Evolutionary conservation across 2,113 vertebrate genomes (phyloP).

Genomic region (Corythornis madagascariensis): DNA sequence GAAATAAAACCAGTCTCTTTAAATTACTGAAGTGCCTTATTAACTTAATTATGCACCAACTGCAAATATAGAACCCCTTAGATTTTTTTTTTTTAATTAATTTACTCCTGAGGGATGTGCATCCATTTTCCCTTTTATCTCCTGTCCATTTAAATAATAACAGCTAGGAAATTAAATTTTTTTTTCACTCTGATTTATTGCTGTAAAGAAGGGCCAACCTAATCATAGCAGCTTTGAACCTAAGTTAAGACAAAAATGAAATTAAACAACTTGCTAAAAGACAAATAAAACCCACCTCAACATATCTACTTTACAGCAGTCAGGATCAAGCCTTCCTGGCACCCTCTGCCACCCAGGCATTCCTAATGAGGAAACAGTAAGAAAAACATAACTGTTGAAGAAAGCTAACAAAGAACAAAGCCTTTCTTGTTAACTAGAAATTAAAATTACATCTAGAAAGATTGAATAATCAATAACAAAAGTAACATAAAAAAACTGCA

Average conservation of each 20-base stretch:
- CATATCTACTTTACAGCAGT: not conserved
- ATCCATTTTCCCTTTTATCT: not conserved
- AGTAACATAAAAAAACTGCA: not conserved
- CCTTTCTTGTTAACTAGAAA: not conserved
- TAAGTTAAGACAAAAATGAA: not conserved
- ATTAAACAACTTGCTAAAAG: not conserved
- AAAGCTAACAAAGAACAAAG: not conserved
- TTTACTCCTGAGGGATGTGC: not conserved
- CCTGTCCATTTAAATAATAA: not conserved
- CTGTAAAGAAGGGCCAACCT: not conserved
- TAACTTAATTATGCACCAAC: not conserved
- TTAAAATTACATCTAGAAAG: not conserved
- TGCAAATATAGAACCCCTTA: not conserved
- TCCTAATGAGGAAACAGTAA: not conserved
- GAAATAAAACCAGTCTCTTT: slow-evolving; percentile 22
- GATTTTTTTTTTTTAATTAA: not conserved
- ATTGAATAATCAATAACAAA: not conserved
- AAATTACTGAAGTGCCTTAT: not conserved
- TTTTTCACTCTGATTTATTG: not conserved
- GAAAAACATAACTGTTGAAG: not conserved
- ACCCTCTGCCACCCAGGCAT: not conserved
- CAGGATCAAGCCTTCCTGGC: not conserved
- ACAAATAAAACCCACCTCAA: not conserved
- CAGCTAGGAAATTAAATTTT: not conserved
- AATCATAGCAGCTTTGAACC: not conserved